Conservation (phyloP, 1,140 invertebrate species). For the Daktulosphaira vitifoliae region DNA sequence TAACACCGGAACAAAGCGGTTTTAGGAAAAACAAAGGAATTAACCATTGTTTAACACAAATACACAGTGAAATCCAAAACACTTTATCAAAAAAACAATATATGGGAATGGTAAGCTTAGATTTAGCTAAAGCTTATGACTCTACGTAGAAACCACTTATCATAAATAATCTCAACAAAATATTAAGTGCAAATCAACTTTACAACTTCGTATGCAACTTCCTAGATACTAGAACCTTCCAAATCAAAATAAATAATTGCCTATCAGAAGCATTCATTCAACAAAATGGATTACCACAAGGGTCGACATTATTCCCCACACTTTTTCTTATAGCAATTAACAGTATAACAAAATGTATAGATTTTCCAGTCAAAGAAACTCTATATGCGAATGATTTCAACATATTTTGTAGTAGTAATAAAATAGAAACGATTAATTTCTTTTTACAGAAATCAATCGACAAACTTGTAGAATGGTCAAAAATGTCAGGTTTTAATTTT, state of each 20-base stretch:
- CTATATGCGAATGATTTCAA: constrained; percentile 7
- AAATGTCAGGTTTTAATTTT: too few species aligned
- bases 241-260: not conserved
- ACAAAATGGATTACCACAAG: not conserved
- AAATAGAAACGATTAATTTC: not conserved
- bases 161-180: not conserved
- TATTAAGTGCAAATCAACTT: not conserved
- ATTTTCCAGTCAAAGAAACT: not conserved
- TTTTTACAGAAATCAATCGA: not conserved
- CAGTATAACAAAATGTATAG: not conserved
- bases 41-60: not conserved
- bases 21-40: not conserved
- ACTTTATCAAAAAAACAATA: not conserved
- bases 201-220: not conserved
- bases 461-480: not conserved
- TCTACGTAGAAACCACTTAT: not conserved
- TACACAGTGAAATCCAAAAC: not conserved
- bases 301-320: not conserved
- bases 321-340: not conserved
- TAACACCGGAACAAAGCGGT: not conserved
- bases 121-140: not conserved
- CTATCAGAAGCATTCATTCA: not conserved
- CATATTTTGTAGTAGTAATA: not conserved
- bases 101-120: not conserved
- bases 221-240: not conserved